Evolutionary conservation across 2,888 invertebrate genomes (phyloP), one percentile per base, ranked within the genome.

Genomic region (Drosophila rellima): DNA sequence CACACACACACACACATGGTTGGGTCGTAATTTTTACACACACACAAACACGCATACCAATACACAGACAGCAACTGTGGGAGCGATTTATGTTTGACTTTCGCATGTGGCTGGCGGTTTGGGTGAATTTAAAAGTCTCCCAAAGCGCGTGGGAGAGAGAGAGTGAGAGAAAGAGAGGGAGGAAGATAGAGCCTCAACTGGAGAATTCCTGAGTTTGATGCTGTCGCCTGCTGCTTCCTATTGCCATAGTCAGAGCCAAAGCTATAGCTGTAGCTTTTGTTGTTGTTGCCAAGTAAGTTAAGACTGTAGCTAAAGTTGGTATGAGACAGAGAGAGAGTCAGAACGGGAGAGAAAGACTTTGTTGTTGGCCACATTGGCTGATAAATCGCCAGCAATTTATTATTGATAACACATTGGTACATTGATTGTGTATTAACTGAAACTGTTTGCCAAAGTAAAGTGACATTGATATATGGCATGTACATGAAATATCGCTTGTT

Each of bases 21-120:
- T 54, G 18, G 70, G 48, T 78, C 82, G 78, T 78, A 78, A 82
- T 78, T 78, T 78, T 78, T 81, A 78, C 75, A 61, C 80, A 74
- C 61, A 60, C 73, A 69, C 64, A 62, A 59, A 65, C 7, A 61
- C 42, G 50, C 42, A 62, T 18, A 47, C 39, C 23, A 26, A 7
- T 26, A 7, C 23, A 26, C 5, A 39, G 31, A 54, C 55, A 55
- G 10, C 31, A 45, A 70, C 56, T 63, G 52, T 39, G 42, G 55
- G 67, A 88, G 90, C 84, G 90, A 89, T 84, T 88, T 89, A 89
- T 89, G 90, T 89, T 84, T 85, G 87, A 90, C 88, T 90, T 89
- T 89, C 73, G 87, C 81, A 77, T 82, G 82, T 55, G 82, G 88
- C 82, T 71, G 85, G 88, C 80, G 90, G 86, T 74, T 87, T 78